Conservation (phyloP, 2,113 vertebrate genomes). For the Coregonus clupeaformis region DNA sequence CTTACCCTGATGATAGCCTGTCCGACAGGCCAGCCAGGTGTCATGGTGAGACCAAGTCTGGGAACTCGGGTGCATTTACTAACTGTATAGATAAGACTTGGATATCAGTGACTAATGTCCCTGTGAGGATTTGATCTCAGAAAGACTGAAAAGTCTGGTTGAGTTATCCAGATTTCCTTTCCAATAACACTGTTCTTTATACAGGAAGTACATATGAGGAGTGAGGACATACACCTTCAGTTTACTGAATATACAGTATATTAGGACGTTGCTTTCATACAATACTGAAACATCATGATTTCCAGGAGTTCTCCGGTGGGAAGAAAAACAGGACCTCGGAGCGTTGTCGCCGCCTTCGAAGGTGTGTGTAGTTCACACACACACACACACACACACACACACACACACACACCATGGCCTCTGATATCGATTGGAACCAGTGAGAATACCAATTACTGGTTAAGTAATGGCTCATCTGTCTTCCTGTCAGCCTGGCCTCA, state of each 20-base stretch:
- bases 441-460: slow-evolving; percentile 49
- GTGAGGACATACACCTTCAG: too few relatives aligned
- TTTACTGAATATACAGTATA: too few relatives aligned
- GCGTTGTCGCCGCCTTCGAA: neutral
- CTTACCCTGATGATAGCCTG: neutral
- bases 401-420: slow-evolving; percentile 22
- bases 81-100: too few relatives aligned
- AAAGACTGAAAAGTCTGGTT: too few relatives aligned
- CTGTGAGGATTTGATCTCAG: too few relatives aligned
- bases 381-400: slow-evolving; percentile 5
- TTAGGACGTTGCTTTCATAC: neutral
- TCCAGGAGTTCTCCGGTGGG: neutral
- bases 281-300: neutral
- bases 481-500: slow-evolving; percentile 26
- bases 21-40: neutral
- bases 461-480: slow-evolving; percentile 42
- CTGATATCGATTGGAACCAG: slow-evolving; percentile 44
- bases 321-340: slow-evolving; percentile 10
- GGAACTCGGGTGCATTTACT: neutral
- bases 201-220: too few relatives aligned
- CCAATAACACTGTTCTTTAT: too few relatives aligned
- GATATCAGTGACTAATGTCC: too few relatives aligned
- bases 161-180: too few relatives aligned
- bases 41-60: neutral
- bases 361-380: slow-evolving; percentile 15